Percentiles rank a stretch among this genome's conserved stretches.
phyloP scores from a whole-genome alignment of 2,797 vertebrate genomes.

The Thripadectes ignobilis region DNA sequence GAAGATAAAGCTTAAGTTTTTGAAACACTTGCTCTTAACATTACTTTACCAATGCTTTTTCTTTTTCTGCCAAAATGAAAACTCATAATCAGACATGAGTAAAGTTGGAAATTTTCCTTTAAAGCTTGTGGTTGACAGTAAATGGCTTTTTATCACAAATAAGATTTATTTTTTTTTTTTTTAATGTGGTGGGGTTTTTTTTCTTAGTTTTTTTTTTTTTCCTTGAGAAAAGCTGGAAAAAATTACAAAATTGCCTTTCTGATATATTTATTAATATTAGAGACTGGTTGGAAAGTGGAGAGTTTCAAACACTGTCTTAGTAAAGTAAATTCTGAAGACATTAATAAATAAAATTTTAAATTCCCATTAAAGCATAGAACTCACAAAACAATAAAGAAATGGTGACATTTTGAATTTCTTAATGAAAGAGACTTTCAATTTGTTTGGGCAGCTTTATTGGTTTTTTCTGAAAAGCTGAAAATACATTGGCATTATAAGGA shows the following conservation, averaged over 20 bases:
- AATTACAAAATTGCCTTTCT: background rate
- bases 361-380: background rate
- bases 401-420: background rate
- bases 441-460: background rate
- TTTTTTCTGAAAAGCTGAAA: background rate
- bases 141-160: background rate
- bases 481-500: background rate
- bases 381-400: background rate
- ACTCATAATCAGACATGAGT: background rate
- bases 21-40: background rate
- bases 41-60: background rate
- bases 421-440: background rate
- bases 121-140: background rate
- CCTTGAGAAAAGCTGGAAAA: background rate
- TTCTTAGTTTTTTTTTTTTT: background rate
- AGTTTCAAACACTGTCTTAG: background rate
- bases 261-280: background rate
- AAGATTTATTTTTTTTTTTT: too few species aligned
- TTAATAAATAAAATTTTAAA: background rate
- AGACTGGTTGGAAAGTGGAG: background rate
- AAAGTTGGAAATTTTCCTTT: background rate
- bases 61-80: background rate
- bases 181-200: too few species aligned
- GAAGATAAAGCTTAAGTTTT: background rate
- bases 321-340: background rate